Conservation (phyloP, 2,888 invertebrate genomes). For the Pediacus dermestoides region DNA sequence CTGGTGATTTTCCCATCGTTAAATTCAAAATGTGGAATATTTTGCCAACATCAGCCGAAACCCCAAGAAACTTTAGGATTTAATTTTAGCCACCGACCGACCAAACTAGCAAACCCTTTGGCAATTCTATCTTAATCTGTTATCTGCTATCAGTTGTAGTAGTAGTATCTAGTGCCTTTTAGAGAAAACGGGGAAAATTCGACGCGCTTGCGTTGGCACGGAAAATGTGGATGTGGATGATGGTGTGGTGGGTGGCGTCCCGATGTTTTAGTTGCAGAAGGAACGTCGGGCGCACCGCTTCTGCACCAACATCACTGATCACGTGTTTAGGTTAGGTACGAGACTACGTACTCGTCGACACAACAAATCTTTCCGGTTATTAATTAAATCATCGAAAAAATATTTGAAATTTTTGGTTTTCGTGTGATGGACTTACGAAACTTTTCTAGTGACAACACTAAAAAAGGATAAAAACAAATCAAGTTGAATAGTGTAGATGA, state of each 20-base stretch:
- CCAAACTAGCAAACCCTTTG: constrained; percentile 3
- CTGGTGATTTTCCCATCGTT: too few relatives aligned
- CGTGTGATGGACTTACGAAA: too few relatives aligned
- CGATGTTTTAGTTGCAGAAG: constrained; percentile 5
- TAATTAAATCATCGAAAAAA: too few relatives aligned
- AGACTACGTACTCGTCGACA: too few relatives aligned
- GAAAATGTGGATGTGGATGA: constrained; percentile 3
- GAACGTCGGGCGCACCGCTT: constrained; percentile 1
- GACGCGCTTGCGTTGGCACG: constrained; percentile 5
- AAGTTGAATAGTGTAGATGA: too few relatives aligned
- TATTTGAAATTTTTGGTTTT: too few relatives aligned
- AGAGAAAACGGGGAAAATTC: background rate
- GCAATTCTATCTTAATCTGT: constrained; percentile 7
- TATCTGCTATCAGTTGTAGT: constrained; percentile 2
- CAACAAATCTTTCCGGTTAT: background rate
- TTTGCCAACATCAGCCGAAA: too few relatives aligned
- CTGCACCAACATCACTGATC: background rate
- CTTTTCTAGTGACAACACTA: too few relatives aligned
- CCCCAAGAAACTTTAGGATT: constrained; percentile 3
- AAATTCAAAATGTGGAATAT: too few relatives aligned
- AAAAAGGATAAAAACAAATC: too few relatives aligned
- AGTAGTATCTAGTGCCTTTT: background rate
- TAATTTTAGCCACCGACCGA: constrained; percentile 1
- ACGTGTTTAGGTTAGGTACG: constrained; percentile 1
- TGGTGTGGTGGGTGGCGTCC: constrained; percentile 6